These are phyloP conservation scores for Rhinella marina DNA, from an alignment of 2,797 vertebrate species.

Conservation along the genomic window DNA sequence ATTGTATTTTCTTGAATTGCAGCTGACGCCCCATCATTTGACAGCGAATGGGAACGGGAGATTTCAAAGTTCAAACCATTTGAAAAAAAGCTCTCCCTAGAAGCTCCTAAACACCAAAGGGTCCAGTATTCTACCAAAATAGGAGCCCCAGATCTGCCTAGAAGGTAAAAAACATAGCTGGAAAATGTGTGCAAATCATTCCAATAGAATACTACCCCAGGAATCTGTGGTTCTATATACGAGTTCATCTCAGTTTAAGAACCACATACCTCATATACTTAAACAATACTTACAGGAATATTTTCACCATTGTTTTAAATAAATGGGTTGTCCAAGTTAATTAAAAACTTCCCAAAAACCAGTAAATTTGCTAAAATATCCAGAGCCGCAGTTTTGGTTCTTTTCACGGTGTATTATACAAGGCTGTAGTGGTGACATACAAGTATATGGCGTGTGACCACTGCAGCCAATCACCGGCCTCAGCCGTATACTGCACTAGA, in stretches of 20 bases:
- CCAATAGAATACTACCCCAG: neutral
- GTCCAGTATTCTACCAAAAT: constrained; percentile 69
- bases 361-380: too few species aligned
- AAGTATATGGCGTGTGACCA: too few species aligned
- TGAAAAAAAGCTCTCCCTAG: constrained; percentile 66
- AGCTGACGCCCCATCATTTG: constrained; percentile 89
- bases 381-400: too few species aligned
- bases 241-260: neutral
- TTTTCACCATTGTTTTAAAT: too few species aligned
- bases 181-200: neutral
- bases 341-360: too few species aligned
- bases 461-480: too few species aligned
- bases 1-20: constrained; percentile 52
- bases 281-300: neutral
- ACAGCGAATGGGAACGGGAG: constrained; percentile 88
- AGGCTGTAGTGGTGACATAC: too few species aligned
- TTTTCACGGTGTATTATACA: too few species aligned
- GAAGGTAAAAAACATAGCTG: constrained; percentile 73
- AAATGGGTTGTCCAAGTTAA: too few species aligned
- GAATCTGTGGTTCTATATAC: neutral
- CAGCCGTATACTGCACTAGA: too few species aligned
- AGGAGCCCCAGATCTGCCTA: constrained; percentile 61
- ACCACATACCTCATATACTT: neutral
- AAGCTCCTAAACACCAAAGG: constrained; percentile 68
- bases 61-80: constrained; percentile 78